Base-by-base conservation (phyloP, 2,113 vertebrate genomes). In the Sciurus niger region DNA sequence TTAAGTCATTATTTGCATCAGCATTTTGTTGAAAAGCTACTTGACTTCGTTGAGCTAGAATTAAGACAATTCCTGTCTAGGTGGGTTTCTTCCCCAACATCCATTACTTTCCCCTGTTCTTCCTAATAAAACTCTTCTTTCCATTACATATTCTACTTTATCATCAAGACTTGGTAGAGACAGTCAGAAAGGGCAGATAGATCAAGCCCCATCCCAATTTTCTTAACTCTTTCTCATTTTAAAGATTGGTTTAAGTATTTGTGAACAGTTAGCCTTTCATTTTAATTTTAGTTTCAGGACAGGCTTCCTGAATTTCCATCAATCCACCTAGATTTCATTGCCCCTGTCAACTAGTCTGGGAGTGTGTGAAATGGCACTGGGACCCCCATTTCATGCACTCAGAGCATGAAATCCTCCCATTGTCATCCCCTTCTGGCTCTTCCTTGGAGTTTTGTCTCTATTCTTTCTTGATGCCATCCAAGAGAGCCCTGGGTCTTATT, bases 211-310 rank as follows among this genome's bases (percentile, higher is more conserved):
- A 24, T 10, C 2, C 78, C 58, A 14, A 5, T 32, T 11, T 18
- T 34, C 37, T 83, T 79, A 25, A 6, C 3, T 58, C 25, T 51
- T 53, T 60, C 25, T 74, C 43, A 40, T 58, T 48, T 93, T 94
- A 30, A 25, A 78, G 63, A 84, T 25, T 37, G 30, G 63, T 28
- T n/a, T 43, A 84, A 5, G 16, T 7, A 12, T 46, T 32, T 89
- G 34, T n/a, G 1, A 30, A 51, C 72, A 72, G 73, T 37, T 1
- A 84, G 46, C 8, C 22, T 78, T 85, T 51, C 34, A 30, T 68
- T 96, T 89, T 67, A 74, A 89, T 48, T 90, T 89, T 67, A 78
- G 87, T 55, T 90, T 80, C 84, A 72, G 51, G 84, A 92, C 1
- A 43, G 22, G 51, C 22, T 88, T 58, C 34, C 28, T 65, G 48